These are phyloP conservation scores for Acanthurus lineatus DNA, from an alignment of 2,797 vertebrate genomes.

Conservation along the genomic window DNA sequence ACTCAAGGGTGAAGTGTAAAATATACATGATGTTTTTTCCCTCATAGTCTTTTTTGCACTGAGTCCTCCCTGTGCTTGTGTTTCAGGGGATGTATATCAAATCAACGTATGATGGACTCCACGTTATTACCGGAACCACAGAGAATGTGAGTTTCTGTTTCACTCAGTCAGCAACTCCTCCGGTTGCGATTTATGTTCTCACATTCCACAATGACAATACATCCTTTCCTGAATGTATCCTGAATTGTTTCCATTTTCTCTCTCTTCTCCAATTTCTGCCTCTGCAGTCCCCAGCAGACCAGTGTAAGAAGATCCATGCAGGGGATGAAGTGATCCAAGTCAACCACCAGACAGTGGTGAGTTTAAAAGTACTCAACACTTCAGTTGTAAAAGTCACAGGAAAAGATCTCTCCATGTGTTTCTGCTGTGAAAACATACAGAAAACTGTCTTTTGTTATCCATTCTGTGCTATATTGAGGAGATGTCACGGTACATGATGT, in stretches of 20 bases:
- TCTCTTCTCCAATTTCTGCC: slow-evolving; percentile 25
- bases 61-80: slow-evolving; percentile 19
- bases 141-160: slow-evolving; percentile 83
- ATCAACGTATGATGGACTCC: slow-evolving; percentile 88
- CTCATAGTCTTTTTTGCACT: slow-evolving; percentile 1
- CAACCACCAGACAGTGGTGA: slow-evolving; percentile 89
- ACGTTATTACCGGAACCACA: slow-evolving; percentile 88
- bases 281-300: slow-evolving; percentile 87
- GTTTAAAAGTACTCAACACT: slow-evolving; percentile 50
- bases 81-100: slow-evolving; percentile 89
- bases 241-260: slow-evolving; percentile 1
- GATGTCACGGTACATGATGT: slow-evolving; percentile 46
- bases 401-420: slow-evolving; percentile 19
- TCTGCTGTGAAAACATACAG: slow-evolving; percentile 18
- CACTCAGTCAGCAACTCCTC: background rate
- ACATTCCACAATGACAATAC: background rate
- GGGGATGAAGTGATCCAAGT: slow-evolving; percentile 89
- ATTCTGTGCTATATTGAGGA: slow-evolving; percentile 46
- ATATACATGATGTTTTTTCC: background rate
- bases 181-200: background rate
- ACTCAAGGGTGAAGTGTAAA: background rate
- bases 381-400: background rate
- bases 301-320: slow-evolving; percentile 89
- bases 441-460: slow-evolving; percentile 30
- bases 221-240: background rate